Conservation (phyloP, 2,888 invertebrate genomes). For the Lepidochrysops patricia region DNA sequence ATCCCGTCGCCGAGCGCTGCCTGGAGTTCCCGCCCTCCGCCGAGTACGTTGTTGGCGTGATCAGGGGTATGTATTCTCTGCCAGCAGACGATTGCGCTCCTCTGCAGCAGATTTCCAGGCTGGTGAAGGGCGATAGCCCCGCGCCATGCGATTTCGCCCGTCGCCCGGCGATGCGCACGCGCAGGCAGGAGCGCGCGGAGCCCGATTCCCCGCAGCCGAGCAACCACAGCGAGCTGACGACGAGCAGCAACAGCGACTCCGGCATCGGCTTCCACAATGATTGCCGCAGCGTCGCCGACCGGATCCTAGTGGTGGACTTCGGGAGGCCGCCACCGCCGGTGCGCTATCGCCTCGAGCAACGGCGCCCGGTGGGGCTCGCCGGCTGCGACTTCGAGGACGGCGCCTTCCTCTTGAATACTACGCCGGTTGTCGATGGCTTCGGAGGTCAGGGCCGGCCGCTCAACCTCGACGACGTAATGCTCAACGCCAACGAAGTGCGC, state of each 20-base stretch:
- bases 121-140: conserved; percentile 64
- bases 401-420: conserved; percentile 63
- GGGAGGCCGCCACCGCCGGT: conserved; percentile 48
- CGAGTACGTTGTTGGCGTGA: conserved; percentile 81
- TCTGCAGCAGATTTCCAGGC: conserved; percentile 57
- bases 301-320: conserved; percentile 86
- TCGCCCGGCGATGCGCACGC: conserved; percentile 78
- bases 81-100: conserved; percentile 54
- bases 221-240: conserved; percentile 85
- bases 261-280: conserved; percentile 96
- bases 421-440: conserved; percentile 67
- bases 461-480: conserved; percentile 57
- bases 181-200: conserved; percentile 64
- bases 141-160: conserved; percentile 54
- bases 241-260: conserved; percentile 94
- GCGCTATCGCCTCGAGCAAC: conserved; percentile 48
- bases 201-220: conserved; percentile 91
- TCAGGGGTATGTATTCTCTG: conserved; percentile 82
- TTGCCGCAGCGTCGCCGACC: conserved; percentile 86
- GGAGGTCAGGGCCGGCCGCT: conserved; percentile 64
- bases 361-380: conserved; percentile 54
- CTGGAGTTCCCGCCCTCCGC: conserved; percentile 93
- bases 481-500: conserved; percentile 52
- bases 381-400: conserved; percentile 66
- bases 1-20: conserved; percentile 85